Evolutionary conservation across 2,888 invertebrate species (phyloP).

Genomic region (Plebejus anna): DNA sequence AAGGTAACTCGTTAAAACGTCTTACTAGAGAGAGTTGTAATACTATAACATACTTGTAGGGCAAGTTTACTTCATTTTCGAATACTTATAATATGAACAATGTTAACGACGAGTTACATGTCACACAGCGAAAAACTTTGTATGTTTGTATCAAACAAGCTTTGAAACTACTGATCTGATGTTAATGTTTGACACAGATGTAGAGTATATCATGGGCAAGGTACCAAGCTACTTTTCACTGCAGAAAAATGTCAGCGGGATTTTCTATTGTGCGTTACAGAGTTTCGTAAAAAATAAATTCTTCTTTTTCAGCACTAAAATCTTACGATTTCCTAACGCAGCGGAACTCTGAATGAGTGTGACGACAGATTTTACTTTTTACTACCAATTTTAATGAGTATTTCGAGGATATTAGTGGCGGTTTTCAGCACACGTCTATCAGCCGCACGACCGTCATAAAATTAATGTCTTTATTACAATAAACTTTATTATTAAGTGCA

Average conservation of each 20-base stretch:
- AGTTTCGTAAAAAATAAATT: neutral
- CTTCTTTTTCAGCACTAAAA: neutral
- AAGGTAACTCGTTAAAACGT: neutral
- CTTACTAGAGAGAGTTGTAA: conserved; percentile 5
- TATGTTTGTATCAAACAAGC: neutral
- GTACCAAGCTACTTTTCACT: neutral
- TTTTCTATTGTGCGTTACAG: neutral
- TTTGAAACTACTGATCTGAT: neutral
- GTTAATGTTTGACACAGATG: neutral
- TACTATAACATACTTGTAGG: neutral
- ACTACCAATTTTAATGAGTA: conserved; percentile 22
- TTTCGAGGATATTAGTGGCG: neutral
- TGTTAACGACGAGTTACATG: neutral
- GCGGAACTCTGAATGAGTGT: neutral
- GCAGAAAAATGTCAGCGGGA: neutral
- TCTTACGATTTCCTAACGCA: neutral
- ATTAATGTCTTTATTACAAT: conserved; percentile 22
- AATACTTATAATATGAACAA: neutral
- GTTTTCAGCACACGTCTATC: conserved; percentile 16
- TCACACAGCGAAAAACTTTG: neutral
- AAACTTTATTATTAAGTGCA: conserved; percentile 9
- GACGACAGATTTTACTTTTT: conserved; percentile 26
- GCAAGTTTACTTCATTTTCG: neutral
- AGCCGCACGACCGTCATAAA: conserved; percentile 24
- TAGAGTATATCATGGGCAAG: neutral